Evolutionary conservation across 2,888 invertebrate species (phyloP), one percentile per base, ranked within the genome.

Genomic region (Megalurothrips usitatus): DNA sequence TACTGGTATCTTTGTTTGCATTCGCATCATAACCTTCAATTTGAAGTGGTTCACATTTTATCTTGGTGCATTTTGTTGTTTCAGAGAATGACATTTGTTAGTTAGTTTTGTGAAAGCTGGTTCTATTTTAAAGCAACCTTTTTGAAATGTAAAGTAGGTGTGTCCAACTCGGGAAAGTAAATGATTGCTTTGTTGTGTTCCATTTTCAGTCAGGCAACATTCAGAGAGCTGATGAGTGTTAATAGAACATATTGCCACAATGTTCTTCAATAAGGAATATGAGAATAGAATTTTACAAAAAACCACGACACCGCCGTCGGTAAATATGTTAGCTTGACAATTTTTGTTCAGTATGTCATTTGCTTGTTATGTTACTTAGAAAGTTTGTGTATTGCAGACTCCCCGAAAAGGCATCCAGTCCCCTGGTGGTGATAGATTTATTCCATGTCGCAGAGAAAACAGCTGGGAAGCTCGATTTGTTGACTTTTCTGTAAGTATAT

Each of bases 381-480:
- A 17, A 58, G 0, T 75, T 11, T 26, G 23, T 75, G 26, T 26
- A 26, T 9, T 23, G 23, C 26, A 75, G 68, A 75, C 68, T 75
- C 68, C 68, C 8, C 68, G 26, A n/a, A 75, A 75, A 26, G 68
- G 68, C 26, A 26, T 26, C 68, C 68, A 75, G 23, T 75, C 68
- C 12, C 68, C 68, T 26, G 68, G 68, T 75, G 68, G 68, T 26
- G 68, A 75, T 9, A 75, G 68, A 75, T 75, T 75, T 23, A 75
- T 75, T 12, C 68, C 68, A 11, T 75, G 23, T 26, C 23, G 68
- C 8, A 75, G 26, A 75, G 68, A 26, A 12, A 75, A 75, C 26
- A 75, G 68, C 12, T 75, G 68, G 68, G 68, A 75, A 23, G n/a
- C 68, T 26, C 23, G 68, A 75, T 75, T 75, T 75, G 68, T 26